phyloP scores from a whole-genome alignment of 2,797 vertebrate genomes.

The Pogonophryne albipinna region DNA sequence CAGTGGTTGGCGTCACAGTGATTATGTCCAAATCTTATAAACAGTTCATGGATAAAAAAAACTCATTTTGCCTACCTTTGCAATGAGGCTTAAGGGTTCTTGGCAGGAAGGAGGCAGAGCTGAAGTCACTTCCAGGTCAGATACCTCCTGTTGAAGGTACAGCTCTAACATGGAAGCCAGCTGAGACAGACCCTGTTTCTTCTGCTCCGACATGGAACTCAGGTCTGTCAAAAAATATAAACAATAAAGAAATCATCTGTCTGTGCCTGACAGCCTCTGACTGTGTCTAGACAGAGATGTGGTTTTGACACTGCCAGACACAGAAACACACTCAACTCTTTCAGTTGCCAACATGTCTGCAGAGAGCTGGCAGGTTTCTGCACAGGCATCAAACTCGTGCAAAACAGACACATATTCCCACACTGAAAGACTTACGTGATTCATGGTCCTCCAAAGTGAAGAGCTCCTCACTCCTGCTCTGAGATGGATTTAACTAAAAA shows the following conservation, averaged over 20 bases:
- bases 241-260: not conserved
- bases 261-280: not conserved
- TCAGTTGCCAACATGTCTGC: not conserved
- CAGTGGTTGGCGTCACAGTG: no score
- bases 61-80: conserved; percentile 87
- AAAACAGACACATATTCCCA: not conserved
- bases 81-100: conserved; percentile 89
- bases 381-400: not conserved
- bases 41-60: not conserved
- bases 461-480: conserved; percentile 84
- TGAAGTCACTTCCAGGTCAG: conserved; percentile 66
- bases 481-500: conserved; percentile 83
- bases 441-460: conserved; percentile 91
- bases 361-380: not conserved
- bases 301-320: not conserved
- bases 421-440: conserved; percentile 89
- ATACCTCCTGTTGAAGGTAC: conserved; percentile 88
- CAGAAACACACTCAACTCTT: not conserved
- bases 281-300: not conserved
- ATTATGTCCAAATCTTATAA: no score
- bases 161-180: conserved; percentile 88
- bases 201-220: conserved; percentile 88
- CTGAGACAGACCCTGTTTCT: conserved; percentile 90
- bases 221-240: conserved; percentile 68
- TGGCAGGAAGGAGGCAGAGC: conserved; percentile 81